These are phyloP conservation scores for Eristalis arbustorum DNA, from an alignment of 2,888 invertebrate species.

Conservation along the genomic window DNA sequence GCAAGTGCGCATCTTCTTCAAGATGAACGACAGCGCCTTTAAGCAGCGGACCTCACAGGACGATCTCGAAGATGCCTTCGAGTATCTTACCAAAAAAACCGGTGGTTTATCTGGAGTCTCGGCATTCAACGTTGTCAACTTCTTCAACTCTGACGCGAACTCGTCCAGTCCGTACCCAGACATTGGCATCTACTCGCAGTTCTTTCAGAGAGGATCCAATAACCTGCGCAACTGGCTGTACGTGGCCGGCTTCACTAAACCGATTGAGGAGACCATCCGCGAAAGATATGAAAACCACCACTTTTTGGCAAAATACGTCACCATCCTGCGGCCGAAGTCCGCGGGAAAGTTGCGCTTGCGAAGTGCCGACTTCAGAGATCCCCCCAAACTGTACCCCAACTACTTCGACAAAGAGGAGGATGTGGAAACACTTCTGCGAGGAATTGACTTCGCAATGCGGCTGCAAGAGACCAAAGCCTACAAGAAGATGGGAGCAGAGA, in stretches of 20 bases:
- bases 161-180: conserved; percentile 71
- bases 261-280: conserved; percentile 69
- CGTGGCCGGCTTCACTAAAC: conserved; percentile 71
- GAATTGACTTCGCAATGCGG: conserved; percentile 75
- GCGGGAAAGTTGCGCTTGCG: conserved; percentile 81
- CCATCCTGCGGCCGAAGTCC: conserved; percentile 78
- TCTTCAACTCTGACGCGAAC: conserved; percentile 80
- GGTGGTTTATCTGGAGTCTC: conserved; percentile 76
- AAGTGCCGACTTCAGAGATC: conserved; percentile 80
- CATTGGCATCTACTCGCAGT: conserved; percentile 42
- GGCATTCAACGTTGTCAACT: conserved; percentile 79
- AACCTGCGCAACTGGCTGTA: conserved; percentile 67
- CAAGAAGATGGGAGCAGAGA: conserved; percentile 75
- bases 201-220: conserved; percentile 68
- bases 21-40: conserved; percentile 76
- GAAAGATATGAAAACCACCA: conserved; percentile 65
- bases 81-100: conserved; percentile 78
- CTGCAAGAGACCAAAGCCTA: conserved; percentile 80
- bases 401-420: conserved; percentile 82
- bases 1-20: conserved; percentile 80
- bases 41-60: conserved; percentile 6
- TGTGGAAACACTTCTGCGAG: conserved; percentile 75
- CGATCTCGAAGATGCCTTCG: conserved; percentile 47
- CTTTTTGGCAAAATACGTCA: conserved; percentile 73
- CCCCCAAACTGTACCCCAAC: conserved; percentile 83